Evolutionary conservation across 30 jellyfish, hydroid and myxozoan species (phyloP).

Genomic region (Aurelia sp.): DNA sequence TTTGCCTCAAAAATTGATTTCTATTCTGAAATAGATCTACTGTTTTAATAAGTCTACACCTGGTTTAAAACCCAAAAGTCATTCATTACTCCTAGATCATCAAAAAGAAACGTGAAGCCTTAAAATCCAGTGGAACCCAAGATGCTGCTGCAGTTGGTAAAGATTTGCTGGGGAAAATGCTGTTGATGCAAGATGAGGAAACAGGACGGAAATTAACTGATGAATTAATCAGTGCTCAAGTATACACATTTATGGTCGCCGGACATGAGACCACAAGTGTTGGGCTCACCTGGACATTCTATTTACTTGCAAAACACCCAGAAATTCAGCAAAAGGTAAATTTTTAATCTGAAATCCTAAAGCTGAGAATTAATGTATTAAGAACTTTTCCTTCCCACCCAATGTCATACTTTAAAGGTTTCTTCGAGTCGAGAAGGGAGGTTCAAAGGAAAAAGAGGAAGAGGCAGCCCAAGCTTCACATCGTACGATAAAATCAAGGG

Average conservation of each 20-base stretch:
- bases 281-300: slow-evolving; percentile 76
- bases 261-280: slow-evolving; percentile 85
- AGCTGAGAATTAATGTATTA: not conserved
- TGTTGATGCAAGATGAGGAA: slow-evolving; percentile 50
- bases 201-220: slow-evolving; percentile 45
- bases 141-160: not conserved
- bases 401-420: too few relatives aligned
- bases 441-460: too few relatives aligned
- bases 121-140: not conserved
- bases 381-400: too few relatives aligned
- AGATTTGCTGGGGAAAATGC: slow-evolving; percentile 61
- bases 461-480: too few relatives aligned
- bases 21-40: too few relatives aligned
- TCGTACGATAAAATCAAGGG: too few relatives aligned
- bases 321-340: slow-evolving; percentile 58
- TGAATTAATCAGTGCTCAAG: slow-evolving; percentile 42
- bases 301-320: slow-evolving; percentile 73
- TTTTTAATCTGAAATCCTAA: not conserved
- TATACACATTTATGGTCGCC: slow-evolving; percentile 76
- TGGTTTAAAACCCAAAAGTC: too few relatives aligned
- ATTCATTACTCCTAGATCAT: slow-evolving; percentile 4
- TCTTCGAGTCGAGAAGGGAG: too few relatives aligned
- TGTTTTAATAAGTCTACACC: too few relatives aligned
- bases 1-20: too few relatives aligned
- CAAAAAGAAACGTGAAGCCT: slow-evolving; percentile 30